These are phyloP conservation scores for Scolanthus callimorphus DNA, from an alignment of 92 coral and sea anemone genomes.

Conservation along the genomic window DNA sequence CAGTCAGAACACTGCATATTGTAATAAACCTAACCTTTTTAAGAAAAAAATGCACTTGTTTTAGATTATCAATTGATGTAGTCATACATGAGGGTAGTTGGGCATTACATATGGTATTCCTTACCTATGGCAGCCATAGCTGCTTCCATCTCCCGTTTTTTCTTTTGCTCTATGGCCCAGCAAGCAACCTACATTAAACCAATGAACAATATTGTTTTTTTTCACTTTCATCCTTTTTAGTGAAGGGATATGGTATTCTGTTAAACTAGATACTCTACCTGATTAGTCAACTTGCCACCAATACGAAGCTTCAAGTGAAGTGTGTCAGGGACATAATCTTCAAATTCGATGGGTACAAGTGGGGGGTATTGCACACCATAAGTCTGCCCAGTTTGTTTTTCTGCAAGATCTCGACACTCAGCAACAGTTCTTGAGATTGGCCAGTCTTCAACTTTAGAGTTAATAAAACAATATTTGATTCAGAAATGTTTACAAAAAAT, in stretches of 20 bases:
- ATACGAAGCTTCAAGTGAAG: no score
- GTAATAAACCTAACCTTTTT: neutral
- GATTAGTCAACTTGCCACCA: no score
- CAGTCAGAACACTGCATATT: neutral
- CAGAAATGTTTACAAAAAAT: no score
- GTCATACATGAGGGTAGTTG: no score
- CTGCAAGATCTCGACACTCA: neutral
- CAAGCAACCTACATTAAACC: slow-evolving; percentile 3
- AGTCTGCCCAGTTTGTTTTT: neutral
- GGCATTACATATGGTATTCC: neutral
- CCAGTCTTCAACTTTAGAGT: slow-evolving; percentile 4
- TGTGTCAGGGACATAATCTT: no score
- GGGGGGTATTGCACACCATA: slow-evolving; percentile 10
- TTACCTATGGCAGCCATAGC: slow-evolving; percentile 5
- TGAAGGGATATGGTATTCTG: no score
- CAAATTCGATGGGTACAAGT: slow-evolving; percentile 5
- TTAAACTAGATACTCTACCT: no score
- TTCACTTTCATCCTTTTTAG: no score
- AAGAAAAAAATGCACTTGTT: no score
- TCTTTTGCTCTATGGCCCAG: slow-evolving; percentile 16
- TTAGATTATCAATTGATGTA: no score
- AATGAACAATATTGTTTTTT: no score
- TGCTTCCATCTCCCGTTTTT: neutral
- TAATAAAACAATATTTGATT: no score
- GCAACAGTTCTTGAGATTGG: slow-evolving; percentile 1